phyloP scores from a whole-genome alignment of 2,113 vertebrate species.

The Labeo rohita region DNA sequence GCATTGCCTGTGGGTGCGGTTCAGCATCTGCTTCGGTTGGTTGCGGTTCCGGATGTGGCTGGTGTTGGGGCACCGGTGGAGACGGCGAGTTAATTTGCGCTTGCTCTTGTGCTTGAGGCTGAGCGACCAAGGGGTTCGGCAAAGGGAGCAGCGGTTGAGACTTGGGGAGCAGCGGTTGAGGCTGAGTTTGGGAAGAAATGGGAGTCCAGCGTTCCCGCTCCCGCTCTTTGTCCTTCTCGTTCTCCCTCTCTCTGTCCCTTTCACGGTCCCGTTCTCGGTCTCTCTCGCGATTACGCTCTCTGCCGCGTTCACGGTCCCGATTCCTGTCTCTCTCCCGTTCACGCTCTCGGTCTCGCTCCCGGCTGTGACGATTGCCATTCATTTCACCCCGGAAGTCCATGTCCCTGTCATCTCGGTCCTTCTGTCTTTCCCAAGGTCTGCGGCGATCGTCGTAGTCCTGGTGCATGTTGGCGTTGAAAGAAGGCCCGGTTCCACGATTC shows the following conservation, averaged over 20 bases:
- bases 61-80: constrained; percentile 35
- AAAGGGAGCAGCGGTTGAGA: constrained; percentile 63
- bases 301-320: constrained; percentile 65
- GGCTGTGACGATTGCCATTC: constrained; percentile 88
- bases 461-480: constrained; percentile 87
- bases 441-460: constrained; percentile 97
- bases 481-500: constrained; percentile 78
- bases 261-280: constrained; percentile 37
- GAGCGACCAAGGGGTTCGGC: constrained; percentile 55
- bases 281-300: constrained; percentile 63
- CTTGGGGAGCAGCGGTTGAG: constrained; percentile 59
- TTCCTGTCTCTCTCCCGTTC: constrained; percentile 67
- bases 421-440: constrained; percentile 95
- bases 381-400: constrained; percentile 95
- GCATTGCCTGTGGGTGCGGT: constrained; percentile 21
- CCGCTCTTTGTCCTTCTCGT: constrained; percentile 63
- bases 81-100: constrained; percentile 41
- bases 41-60: constrained; percentile 36
- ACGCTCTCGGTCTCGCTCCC: constrained; percentile 84
- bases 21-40: not conserved
- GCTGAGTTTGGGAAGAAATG: constrained; percentile 68
- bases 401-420: constrained; percentile 93
- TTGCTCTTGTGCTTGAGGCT: constrained; percentile 48
- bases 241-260: constrained; percentile 59
- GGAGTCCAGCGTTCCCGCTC: constrained; percentile 73